These are phyloP conservation scores for Carlito syrichta DNA, from an alignment of 2,113 vertebrate species.

Conservation along the genomic window DNA sequence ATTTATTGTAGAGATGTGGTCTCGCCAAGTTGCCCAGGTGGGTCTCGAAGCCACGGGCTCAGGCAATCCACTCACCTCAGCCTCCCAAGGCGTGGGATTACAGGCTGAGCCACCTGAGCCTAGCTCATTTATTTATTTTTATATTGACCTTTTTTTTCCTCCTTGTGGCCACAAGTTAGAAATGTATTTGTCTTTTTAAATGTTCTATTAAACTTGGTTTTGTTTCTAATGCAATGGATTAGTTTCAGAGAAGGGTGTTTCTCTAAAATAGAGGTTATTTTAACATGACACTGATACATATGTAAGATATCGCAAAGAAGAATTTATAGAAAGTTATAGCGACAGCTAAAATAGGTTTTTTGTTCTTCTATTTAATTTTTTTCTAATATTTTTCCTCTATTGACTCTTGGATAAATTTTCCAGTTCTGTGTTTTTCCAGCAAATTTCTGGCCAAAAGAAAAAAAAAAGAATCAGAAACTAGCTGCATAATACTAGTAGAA, in stretches of 20 bases:
- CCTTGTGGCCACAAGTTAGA: background rate
- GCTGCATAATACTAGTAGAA: conserved; percentile 34
- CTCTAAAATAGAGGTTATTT: background rate
- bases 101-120: no score
- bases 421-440: conserved; percentile 59
- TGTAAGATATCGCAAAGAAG: background rate
- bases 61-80: no score
- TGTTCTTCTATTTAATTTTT: background rate
- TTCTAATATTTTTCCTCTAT: conserved; percentile 11
- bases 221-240: conserved; percentile 13
- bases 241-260: background rate
- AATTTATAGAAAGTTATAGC: background rate
- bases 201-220: background rate
- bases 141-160: background rate
- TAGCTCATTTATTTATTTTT: no score
- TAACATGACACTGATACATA: background rate
- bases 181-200: background rate
- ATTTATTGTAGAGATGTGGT: no score
- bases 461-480: background rate
- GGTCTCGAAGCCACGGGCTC: no score
- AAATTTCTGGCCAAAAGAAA: conserved; percentile 48
- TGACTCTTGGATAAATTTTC: conserved; percentile 52
- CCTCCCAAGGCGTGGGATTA: no score
- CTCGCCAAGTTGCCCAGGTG: no score
- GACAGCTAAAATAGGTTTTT: background rate